Percentiles rank a stretch among this genome's conserved stretches.
These are phyloP conservation scores for Phengaris arion DNA, from an alignment of 2,888 invertebrate species.

Conservation along the genomic window DNA sequence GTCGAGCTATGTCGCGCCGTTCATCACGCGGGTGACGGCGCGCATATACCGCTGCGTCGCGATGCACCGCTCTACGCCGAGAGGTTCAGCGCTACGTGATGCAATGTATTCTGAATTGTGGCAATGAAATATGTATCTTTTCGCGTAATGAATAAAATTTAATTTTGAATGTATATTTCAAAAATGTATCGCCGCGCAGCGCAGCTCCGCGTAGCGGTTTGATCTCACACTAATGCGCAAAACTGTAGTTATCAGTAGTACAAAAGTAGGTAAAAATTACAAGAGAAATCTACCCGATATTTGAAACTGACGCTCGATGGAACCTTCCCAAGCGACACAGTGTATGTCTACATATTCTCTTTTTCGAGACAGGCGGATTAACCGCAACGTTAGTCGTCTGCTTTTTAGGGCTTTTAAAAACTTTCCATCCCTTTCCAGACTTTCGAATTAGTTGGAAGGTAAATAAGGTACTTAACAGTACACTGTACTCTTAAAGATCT, in stretches of 20 bases:
- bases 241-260: background rate
- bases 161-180: too few species aligned
- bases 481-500: background rate
- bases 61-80: too few species aligned
- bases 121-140: too few species aligned
- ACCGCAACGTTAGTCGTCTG: background rate
- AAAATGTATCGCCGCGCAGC: too few species aligned
- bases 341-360: background rate
- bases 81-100: too few species aligned
- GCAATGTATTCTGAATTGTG: too few species aligned
- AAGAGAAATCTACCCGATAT: background rate
- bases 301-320: background rate
- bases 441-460: background rate
- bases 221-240: too few species aligned
- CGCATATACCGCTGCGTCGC: too few species aligned
- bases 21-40: too few species aligned
- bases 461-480: background rate
- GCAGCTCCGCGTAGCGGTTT: too few species aligned
- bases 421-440: background rate
- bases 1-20: too few species aligned
- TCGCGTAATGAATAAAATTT: too few species aligned
- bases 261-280: background rate
- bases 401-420: background rate
- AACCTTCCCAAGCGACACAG: constrained; percentile 2
- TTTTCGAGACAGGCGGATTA: constrained; percentile 10